phyloP scores from a whole-genome alignment of 2,113 vertebrate species.

The Sus scrofa region DNA sequence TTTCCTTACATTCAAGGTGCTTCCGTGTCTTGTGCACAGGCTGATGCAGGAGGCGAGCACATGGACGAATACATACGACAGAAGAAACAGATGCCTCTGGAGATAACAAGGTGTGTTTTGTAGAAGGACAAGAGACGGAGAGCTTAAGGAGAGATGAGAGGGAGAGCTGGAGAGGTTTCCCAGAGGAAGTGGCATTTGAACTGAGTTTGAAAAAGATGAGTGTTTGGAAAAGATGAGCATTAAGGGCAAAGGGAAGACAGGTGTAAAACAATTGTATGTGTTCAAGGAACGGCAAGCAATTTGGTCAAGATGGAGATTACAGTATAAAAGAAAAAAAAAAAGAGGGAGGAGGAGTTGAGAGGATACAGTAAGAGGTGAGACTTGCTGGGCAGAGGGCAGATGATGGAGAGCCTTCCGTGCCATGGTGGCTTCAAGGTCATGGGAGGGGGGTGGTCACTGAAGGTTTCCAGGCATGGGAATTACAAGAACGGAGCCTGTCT shows the following conservation, averaged over 20 bases:
- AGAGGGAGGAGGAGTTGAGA: not conserved
- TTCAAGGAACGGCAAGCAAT: not conserved
- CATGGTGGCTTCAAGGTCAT: not conserved
- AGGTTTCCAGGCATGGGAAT: not conserved
- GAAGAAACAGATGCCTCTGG: not conserved
- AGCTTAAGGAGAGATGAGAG: not conserved
- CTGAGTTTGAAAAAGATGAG: constrained; percentile 17
- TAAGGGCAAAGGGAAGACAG: not conserved
- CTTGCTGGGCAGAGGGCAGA: not conserved
- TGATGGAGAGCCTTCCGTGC: not conserved
- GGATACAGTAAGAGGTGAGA: not conserved
- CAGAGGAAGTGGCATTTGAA: not conserved
- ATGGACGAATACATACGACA: not conserved
- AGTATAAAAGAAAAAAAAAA: not conserved
- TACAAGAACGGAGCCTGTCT: not conserved
- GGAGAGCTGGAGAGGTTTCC: constrained; percentile 29
- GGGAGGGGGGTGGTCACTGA: not conserved
- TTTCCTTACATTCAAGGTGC: not conserved
- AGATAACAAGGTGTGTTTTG: constrained; percentile 29
- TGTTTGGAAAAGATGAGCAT: not conserved
- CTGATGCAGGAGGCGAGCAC: not conserved
- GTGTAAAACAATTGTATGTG: not conserved
- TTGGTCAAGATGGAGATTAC: not conserved
- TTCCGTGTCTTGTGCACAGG: not conserved
- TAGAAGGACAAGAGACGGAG: not conserved